A percentile compares a stretch with the other conserved stretches of the same genome.
phyloP scores from a whole-genome alignment of 2,797 vertebrate genomes.

The Myotis findleyi region DNA sequence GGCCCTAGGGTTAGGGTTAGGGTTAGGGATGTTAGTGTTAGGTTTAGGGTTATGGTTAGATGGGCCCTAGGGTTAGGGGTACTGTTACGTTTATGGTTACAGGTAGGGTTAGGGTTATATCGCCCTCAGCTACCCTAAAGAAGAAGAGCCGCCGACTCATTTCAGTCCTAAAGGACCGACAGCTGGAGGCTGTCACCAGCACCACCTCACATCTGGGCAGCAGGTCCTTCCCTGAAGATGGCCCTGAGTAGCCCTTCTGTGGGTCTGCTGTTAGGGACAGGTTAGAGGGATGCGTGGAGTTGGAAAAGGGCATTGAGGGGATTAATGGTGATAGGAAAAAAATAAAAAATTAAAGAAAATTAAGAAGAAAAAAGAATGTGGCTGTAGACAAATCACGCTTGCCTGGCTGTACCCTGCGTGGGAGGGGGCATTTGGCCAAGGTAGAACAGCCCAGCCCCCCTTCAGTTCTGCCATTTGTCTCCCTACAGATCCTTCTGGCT shows the following conservation, averaged over 20 bases:
- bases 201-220: fast-evolving
- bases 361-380: background rate
- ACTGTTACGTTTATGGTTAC: too few species aligned
- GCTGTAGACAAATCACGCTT: background rate
- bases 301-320: too few species aligned
- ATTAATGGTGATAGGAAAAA: too few species aligned
- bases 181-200: background rate
- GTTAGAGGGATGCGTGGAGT: too few species aligned
- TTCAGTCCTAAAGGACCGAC: background rate
- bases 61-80: too few species aligned
- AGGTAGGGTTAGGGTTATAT: background rate
- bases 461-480: background rate
- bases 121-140: background rate
- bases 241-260: background rate
- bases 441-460: background rate
- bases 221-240: background rate
- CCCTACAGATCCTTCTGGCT: constrained; percentile 94
- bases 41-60: fast-evolving
- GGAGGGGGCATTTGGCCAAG: background rate
- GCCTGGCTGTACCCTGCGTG: fast-evolving
- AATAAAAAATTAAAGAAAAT: background rate
- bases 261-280: background rate
- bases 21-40: too few species aligned
- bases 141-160: fast-evolving
- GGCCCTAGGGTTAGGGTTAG: too few species aligned